These are phyloP conservation scores for Protobothrops flavoviridis DNA, from an alignment of 2,113 vertebrate genomes.

Conservation along the genomic window DNA sequence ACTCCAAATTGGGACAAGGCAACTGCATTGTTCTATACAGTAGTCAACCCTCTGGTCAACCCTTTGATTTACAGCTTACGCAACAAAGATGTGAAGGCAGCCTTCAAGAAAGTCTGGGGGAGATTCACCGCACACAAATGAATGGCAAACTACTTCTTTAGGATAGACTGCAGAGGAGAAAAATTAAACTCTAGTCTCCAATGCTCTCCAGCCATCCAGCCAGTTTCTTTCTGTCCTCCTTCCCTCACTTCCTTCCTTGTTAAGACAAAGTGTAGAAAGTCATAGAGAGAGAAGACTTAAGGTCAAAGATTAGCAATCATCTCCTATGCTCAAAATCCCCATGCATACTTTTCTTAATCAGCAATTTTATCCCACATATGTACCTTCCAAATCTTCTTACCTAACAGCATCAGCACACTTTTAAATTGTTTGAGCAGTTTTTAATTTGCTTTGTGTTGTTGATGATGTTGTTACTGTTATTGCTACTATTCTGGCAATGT, in stretches of 20 bases:
- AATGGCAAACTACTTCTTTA: neutral
- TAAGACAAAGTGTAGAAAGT: too few relatives aligned
- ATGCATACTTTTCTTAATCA: neutral
- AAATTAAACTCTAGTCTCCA: neutral
- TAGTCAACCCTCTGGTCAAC: conserved; percentile 49
- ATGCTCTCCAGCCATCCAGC: too few relatives aligned
- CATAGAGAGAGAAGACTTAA: too few relatives aligned
- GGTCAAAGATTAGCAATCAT: too few relatives aligned
- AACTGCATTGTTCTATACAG: conserved; percentile 57
- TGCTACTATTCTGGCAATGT: neutral
- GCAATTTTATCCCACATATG: neutral
- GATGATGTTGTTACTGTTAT: neutral
- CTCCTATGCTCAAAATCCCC: too few relatives aligned
- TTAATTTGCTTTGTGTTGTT: neutral
- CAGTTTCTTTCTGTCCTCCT: too few relatives aligned
- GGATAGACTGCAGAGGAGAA: neutral
- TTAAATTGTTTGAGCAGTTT: too few relatives aligned
- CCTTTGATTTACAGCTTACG: conserved; percentile 50
- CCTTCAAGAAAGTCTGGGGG: conserved; percentile 16
- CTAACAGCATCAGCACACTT: neutral
- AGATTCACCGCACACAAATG: neutral
- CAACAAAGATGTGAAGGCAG: conserved; percentile 51
- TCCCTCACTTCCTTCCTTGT: too few relatives aligned
- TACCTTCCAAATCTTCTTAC: neutral
- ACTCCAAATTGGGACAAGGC: conserved; percentile 51